phyloP scores from a whole-genome alignment of 1,140 invertebrate species.

The Euwallacea fornicatus region DNA sequence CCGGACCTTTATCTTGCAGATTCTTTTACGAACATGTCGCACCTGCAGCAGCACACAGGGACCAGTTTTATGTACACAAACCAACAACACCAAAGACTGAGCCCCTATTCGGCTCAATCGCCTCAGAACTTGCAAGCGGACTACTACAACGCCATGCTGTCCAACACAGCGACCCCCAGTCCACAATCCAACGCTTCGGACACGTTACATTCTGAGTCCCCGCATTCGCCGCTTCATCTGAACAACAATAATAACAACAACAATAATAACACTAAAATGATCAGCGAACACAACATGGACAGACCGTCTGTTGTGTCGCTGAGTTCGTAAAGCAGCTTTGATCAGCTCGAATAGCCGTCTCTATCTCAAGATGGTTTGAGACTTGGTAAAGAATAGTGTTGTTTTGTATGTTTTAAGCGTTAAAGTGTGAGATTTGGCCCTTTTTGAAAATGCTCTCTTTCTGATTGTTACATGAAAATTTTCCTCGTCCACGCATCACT shows the following conservation, averaged over 20 bases:
- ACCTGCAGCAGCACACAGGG: constrained; percentile 39
- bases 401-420: too few species aligned
- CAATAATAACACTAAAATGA: constrained; percentile 51
- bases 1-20: constrained; percentile 51
- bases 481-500: too few species aligned
- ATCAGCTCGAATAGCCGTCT: too few species aligned
- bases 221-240: constrained; percentile 43
- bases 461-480: too few species aligned
- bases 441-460: too few species aligned
- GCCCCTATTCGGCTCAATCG: constrained; percentile 47
- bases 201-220: constrained; percentile 35
- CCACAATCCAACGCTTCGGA: constrained; percentile 47
- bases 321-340: constrained; percentile 45
- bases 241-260: constrained; percentile 49
- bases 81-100: constrained; percentile 38
- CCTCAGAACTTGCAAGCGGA: constrained; percentile 44
- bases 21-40: constrained; percentile 42
- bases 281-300: constrained; percentile 49
- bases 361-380: too few species aligned
- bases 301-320: constrained; percentile 54
- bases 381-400: too few species aligned
- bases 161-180: constrained; percentile 44
- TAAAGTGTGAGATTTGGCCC: too few species aligned
- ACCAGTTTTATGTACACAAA: constrained; percentile 42
- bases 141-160: constrained; percentile 38